phyloP scores from a whole-genome alignment of 2,113 vertebrate species.

The Heterochromis multidens region DNA sequence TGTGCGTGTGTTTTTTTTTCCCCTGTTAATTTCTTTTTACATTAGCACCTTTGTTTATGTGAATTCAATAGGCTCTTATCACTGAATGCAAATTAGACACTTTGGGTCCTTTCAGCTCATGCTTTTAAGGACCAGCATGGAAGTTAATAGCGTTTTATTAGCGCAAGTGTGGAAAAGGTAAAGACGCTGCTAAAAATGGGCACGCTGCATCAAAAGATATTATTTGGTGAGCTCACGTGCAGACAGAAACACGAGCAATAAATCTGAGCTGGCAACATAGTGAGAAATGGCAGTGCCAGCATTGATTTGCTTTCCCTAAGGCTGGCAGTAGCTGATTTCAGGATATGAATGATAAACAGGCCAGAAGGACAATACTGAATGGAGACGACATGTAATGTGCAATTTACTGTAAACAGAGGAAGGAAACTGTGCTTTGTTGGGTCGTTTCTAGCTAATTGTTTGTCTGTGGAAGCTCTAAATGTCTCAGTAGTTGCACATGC shows the following conservation, averaged over 20 bases:
- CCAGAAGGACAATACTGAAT: conserved; percentile 21
- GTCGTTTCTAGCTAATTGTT: not conserved
- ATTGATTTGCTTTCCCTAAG: conserved; percentile 11
- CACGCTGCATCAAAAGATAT: not conserved
- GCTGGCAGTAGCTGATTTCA: conserved; percentile 21
- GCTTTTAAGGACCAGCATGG: not conserved
- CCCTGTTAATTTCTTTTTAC: not conserved
- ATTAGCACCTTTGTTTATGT: not conserved
- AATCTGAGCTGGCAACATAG: conserved; percentile 54
- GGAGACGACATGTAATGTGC: conserved; percentile 13
- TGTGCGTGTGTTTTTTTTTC: not conserved
- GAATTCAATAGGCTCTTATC: not conserved
- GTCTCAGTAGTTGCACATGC: not conserved
- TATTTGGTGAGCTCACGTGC: not conserved
- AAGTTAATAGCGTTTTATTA: not conserved
- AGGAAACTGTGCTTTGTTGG: not conserved
- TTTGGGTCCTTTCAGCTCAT: not conserved
- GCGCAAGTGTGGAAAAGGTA: not conserved
- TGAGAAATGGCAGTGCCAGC: conserved; percentile 12
- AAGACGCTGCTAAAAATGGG: not conserved
- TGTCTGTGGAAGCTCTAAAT: not conserved
- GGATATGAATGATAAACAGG: conserved; percentile 9
- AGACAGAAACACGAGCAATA: conserved; percentile 37
- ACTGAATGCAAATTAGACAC: not conserved
- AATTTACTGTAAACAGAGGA: not conserved